Conservation (phyloP, 2,888 invertebrate genomes). For the Apamea anceps region DNA sequence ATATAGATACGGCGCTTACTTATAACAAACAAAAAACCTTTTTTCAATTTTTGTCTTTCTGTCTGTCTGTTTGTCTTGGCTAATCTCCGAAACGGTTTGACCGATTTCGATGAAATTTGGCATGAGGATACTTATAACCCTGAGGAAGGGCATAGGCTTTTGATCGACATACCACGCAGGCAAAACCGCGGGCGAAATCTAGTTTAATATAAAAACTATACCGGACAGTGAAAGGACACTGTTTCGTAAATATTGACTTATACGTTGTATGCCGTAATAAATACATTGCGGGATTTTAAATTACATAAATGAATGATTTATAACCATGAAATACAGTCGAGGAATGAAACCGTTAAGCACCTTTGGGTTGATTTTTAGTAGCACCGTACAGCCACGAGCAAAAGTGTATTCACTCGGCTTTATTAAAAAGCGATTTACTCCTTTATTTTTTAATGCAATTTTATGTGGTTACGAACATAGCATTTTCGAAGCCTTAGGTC, state of each 20-base stretch:
- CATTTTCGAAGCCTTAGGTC: too few species aligned
- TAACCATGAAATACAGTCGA: not conserved
- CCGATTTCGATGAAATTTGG: not conserved
- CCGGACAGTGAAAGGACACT: constrained; percentile 69
- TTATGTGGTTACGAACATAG: too few species aligned
- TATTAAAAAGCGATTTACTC: too few species aligned
- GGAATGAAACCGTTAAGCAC: not conserved
- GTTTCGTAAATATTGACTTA: constrained; percentile 62
- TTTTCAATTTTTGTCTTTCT: too few species aligned
- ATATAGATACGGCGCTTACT: too few species aligned
- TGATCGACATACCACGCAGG: not conserved
- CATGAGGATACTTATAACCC: not conserved
- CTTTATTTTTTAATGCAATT: too few species aligned
- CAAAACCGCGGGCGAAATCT: not conserved
- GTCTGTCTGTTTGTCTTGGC: too few species aligned
- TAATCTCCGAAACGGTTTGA: not conserved
- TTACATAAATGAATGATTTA: not conserved
- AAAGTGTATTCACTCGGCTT: too few species aligned
- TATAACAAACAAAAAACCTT: too few species aligned
- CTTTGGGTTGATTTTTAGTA: not conserved
- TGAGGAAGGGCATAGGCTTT: not conserved
- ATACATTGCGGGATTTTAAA: constrained; percentile 43
- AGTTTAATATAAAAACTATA: constrained; percentile 42
- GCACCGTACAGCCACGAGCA: too few species aligned
- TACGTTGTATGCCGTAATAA: constrained; percentile 44